Base-by-base conservation (phyloP, 2,888 invertebrate genomes). In the Drosophila austrosaltans region DNA sequence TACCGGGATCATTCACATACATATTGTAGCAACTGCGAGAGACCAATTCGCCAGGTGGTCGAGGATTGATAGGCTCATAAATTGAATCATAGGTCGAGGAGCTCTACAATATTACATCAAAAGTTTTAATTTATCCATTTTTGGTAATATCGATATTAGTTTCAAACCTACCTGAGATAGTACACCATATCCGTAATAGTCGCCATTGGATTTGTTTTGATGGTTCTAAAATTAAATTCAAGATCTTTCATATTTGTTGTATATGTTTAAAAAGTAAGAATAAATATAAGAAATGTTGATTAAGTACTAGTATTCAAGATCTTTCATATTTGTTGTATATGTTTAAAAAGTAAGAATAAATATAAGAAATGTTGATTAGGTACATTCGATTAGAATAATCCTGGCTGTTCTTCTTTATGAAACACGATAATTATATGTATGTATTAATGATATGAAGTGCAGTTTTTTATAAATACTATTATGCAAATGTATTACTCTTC, bases 61-160 rank as follows among this genome's bases (percentile, higher is more conserved):
- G 94, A n/a, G 96, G 96, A 92, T 96, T 97, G 77, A 97, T 97
- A n/a, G 97, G 97, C 88, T 97, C 97, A 92, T 97, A 97, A 79
- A 97, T 95, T 28, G 97, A 97, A 92, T 97, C 97, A 92, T 97
- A 97, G 0, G 96, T 96, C 2, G 95, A 95, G 1, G 95, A 95
- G 40, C 94, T 94, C 93, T 95, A 93, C 1, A 76, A 48, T 10
- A 48, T 53, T 12, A 6, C 6, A 63, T 54, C 8, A 36, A 8
- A 48, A 12, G 28, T n/a, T 16, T 32, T 12, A 25, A 4, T 20
- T n/a, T 6, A 39, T 22, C 22, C 1, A 20, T 40, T 58, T 58
- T 2, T 39, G 22, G 6, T 39, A 8, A 10, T 5, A 36, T 30
- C 6, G 30, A 30, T 30, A 53, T 20, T 53, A 2, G 1, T 28